These are phyloP conservation scores for Heptranchias perlo DNA, from an alignment of 2,113 vertebrate species.

Conservation along the genomic window DNA sequence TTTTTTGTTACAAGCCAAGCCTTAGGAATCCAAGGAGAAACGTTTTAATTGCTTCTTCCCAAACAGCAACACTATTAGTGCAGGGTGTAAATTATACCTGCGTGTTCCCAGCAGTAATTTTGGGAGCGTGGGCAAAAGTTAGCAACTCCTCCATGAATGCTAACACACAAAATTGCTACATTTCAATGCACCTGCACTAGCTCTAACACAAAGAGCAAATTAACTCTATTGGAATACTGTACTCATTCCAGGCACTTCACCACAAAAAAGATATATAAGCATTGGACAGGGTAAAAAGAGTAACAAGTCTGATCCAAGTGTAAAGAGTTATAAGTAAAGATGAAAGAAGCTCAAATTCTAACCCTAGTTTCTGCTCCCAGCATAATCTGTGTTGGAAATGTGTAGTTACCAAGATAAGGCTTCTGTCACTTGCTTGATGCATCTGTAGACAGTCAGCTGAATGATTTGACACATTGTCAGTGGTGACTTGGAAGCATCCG, in stretches of 20 bases:
- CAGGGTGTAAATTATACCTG: background rate
- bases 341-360: background rate
- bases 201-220: background rate
- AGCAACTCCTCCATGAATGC: background rate
- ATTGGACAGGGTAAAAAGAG: background rate
- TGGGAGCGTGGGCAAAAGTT: background rate
- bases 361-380: background rate
- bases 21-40: background rate
- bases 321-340: background rate
- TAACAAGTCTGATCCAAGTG: background rate
- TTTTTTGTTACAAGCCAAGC: conserved; percentile 15
- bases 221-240: background rate
- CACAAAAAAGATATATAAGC: background rate
- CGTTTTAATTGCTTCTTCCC: background rate
- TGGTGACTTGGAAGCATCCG: background rate
- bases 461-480: background rate
- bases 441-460: background rate
- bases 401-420: background rate
- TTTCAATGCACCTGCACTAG: background rate
- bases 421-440: background rate
- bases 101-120: conserved; percentile 18
- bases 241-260: background rate
- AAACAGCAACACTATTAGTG: conserved; percentile 14
- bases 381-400: background rate
- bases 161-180: background rate